phyloP scores from a whole-genome alignment of 2,113 vertebrate genomes.

The Megaceryle torquata region DNA sequence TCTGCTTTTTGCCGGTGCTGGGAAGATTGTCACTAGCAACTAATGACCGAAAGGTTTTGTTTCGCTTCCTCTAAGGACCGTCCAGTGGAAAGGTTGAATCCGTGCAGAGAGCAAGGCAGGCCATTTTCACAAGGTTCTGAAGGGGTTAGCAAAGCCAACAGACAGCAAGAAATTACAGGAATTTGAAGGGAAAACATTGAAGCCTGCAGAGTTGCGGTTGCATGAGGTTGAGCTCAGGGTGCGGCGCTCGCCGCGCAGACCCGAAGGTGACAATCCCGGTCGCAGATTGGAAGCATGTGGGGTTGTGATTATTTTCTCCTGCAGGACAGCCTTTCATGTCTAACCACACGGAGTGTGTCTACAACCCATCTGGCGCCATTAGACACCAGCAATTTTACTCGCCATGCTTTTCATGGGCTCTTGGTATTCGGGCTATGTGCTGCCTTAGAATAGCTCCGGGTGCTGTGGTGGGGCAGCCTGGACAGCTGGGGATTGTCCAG shows the following conservation, averaged over 20 bases:
- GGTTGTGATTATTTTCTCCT: conserved; percentile 17
- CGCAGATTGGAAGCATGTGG: conserved; percentile 32
- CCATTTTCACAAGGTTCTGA: background rate
- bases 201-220: background rate
- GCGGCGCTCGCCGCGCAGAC: background rate
- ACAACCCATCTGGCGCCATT: conserved; percentile 50
- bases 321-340: conserved; percentile 61
- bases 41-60: background rate
- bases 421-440: conserved; percentile 65
- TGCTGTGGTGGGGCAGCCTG: background rate
- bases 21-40: background rate
- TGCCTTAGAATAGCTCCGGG: conserved; percentile 36
- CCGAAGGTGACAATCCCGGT: conserved; percentile 46
- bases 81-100: rapidly evolving
- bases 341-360: conserved; percentile 64
- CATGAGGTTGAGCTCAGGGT: background rate
- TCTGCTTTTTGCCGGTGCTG: background rate
- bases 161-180: background rate
- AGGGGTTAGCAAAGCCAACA: background rate
- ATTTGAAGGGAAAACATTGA: background rate
- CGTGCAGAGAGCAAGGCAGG: background rate
- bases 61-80: background rate
- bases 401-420: conserved; percentile 31
- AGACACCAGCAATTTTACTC: conserved; percentile 37
- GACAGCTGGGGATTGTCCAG: conserved; percentile 53